Base-by-base conservation (phyloP, 2,888 invertebrate genomes). In the Dioctria linearis region DNA sequence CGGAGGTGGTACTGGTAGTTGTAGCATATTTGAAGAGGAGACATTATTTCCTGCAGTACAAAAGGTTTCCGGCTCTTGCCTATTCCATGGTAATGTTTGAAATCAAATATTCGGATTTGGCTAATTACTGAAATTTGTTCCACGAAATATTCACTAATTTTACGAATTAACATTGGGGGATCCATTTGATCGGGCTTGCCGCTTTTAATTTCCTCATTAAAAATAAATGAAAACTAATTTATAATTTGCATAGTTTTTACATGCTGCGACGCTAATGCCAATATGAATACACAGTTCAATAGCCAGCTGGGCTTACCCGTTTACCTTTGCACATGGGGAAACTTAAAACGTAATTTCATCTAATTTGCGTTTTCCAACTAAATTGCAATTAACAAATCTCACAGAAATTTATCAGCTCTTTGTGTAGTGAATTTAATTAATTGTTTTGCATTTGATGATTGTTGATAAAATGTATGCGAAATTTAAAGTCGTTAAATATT, bases 201-300 rank as follows among this genome's bases (percentile, higher is more conserved):
- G 25, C 61, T 61, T 61, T 61, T 61, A 61, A 61, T 61, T 25
- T 61, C 8, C 61, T 61, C 61, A 61, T 61, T 61, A 61, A 61
- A 61, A 61, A 61, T 61, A 61, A 61, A 61, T 61, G 61, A 61
- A 61, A 61, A 61, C 61, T 25, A 61, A 61, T 61, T 61, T 61
- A 61, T 61, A 61, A 61, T 61, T 61, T 61, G 61, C 61, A 61
- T 61, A 39, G n/a, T 61, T 61, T 61, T 61, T 61, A 54, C 54
- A 5, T 8, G 46, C 46, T 11, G n/a, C 11, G 39, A 6, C 37
- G 37, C 5, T 1, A 39, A 61, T 61, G 37, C 2, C 37, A 61
- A 61, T 39, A 61, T 5, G 25, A 25, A 25, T 25, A 25, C 25
- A 25, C 25, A 25, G 25, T 25, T 25, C 25, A 25, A 25, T 25